Evolutionary conservation across 2,888 invertebrate genomes (phyloP).

Genomic region (Phania funesta): DNA sequence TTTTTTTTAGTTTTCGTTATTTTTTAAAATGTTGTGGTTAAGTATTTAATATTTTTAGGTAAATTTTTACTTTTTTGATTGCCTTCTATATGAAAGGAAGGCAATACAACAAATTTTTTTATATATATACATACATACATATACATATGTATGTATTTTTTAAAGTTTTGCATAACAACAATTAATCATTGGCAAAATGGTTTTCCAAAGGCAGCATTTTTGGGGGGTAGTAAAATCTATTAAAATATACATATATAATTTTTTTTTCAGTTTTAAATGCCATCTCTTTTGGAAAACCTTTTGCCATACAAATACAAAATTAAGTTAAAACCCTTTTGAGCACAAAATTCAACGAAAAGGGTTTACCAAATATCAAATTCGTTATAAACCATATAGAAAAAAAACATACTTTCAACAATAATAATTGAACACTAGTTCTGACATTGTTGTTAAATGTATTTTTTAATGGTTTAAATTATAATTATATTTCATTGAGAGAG

Average conservation of each 20-base stretch:
- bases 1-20: constrained; percentile 32
- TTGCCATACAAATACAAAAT: constrained; percentile 55
- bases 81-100: neutral
- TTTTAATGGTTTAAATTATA: neutral
- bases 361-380: constrained; percentile 35
- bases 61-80: constrained; percentile 25
- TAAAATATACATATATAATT: neutral
- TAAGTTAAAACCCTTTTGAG: constrained; percentile 13
- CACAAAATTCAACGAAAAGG: neutral
- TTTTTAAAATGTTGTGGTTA: constrained; percentile 33
- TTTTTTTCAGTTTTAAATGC: constrained; percentile 25
- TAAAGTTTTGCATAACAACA: constrained; percentile 11
- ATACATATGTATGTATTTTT: no score
- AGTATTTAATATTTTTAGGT: constrained; percentile 23
- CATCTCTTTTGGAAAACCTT: constrained; percentile 55
- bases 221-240: neutral
- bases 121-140: neutral
- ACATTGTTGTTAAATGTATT: neutral
- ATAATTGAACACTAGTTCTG: neutral
- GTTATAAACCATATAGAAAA: neutral
- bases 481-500: neutral
- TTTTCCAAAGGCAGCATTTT: constrained; percentile 54
- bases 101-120: constrained; percentile 46
- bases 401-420: neutral
- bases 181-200: constrained; percentile 33